Evolutionary conservation across 2,888 invertebrate species (phyloP).

Genomic region (Anticlea derivata): DNA sequence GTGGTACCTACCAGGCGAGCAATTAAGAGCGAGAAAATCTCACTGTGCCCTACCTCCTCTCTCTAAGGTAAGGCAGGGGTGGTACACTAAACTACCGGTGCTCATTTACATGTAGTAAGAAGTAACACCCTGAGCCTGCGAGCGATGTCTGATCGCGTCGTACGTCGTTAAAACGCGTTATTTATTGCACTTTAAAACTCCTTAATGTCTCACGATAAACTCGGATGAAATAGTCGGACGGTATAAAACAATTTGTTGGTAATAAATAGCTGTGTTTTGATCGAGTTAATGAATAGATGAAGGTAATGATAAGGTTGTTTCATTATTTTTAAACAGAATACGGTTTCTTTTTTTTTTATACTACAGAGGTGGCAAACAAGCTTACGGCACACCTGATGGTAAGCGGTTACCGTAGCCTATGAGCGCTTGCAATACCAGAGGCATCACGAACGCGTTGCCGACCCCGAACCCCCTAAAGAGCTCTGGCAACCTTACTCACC

Average conservation of each 20-base stretch:
- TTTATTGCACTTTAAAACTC: conserved; percentile 81
- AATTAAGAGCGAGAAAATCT: too few relatives aligned
- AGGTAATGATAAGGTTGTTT: conserved; percentile 13
- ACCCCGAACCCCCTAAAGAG: too few relatives aligned
- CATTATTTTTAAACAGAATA: background rate
- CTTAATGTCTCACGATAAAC: conserved; percentile 63
- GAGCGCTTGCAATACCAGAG: too few relatives aligned
- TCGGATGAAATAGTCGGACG: conserved; percentile 11
- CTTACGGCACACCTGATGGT: too few relatives aligned
- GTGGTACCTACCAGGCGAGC: too few relatives aligned
- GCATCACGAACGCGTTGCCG: too few relatives aligned
- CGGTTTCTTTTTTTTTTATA: background rate
- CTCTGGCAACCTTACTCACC: too few relatives aligned
- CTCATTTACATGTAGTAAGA: conserved; percentile 81
- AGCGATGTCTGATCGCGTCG: conserved; percentile 69
- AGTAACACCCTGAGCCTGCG: conserved; percentile 65
- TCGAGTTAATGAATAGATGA: conserved; percentile 21
- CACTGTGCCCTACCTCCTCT: too few relatives aligned
- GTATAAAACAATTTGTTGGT: conserved; percentile 34
- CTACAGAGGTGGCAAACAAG: too few relatives aligned
- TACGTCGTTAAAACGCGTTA: conserved; percentile 71
- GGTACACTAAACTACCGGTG: too few relatives aligned
- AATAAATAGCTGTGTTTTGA: conserved; percentile 25
- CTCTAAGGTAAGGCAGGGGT: too few relatives aligned
- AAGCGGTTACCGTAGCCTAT: too few relatives aligned